phyloP scores from a whole-genome alignment of 2,888 invertebrate species.

The Anthoptus insignis region DNA sequence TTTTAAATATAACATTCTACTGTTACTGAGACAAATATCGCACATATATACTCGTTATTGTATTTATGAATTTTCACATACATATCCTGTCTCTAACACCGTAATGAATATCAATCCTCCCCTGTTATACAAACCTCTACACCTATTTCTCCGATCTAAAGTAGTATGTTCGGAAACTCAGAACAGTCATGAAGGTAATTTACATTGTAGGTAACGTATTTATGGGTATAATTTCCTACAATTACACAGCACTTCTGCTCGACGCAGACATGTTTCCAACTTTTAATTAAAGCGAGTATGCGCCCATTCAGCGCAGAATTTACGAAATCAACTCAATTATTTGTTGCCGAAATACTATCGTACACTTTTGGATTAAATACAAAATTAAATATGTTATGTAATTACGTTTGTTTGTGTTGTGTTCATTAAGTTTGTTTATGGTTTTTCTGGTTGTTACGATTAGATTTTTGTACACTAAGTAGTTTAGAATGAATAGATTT shows the following conservation, averaged over 20 bases:
- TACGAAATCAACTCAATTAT: conserved; percentile 36
- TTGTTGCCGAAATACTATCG: conserved; percentile 31
- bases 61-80: no score
- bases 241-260: conserved; percentile 33
- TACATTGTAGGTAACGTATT: conserved; percentile 11
- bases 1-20: conserved; percentile 25
- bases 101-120: no score
- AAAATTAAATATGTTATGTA: background rate
- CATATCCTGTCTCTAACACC: no score
- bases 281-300: conserved; percentile 34
- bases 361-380: conserved; percentile 10
- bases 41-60: no score
- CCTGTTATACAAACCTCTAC: background rate
- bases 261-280: conserved; percentile 31
- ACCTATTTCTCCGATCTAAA: background rate
- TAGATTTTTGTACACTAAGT: background rate
- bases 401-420: background rate
- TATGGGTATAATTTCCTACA: conserved; percentile 29
- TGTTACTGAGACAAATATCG: no score
- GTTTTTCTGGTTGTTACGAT: background rate
- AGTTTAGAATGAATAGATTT: no score
- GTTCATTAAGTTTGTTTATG: background rate
- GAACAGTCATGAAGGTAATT: conserved; percentile 9
- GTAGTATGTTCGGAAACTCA: background rate
- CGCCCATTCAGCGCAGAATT: conserved; percentile 28